Evolutionary conservation across 2,113 vertebrate species (phyloP), one percentile per base, ranked within the genome.

Genomic region (Alethe diademata): DNA sequence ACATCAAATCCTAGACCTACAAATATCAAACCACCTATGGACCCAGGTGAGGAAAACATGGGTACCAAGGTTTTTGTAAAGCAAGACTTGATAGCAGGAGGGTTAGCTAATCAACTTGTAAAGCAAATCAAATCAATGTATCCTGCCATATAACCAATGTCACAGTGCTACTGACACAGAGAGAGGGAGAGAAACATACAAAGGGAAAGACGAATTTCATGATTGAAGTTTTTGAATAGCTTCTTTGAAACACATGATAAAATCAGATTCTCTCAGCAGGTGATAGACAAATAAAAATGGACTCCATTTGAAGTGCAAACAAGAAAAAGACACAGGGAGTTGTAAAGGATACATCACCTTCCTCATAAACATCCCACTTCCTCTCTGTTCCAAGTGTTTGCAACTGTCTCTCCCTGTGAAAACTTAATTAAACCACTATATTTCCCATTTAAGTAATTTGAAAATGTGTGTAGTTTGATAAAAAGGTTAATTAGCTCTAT

Each of bases 361-460:
- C 60, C 79, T 86, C 53, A 48, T 90, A 94, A 96, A 92, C 73
- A 93, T 90, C 67, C 78, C 19, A 35, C 83, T 95, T 65, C 73
- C 81, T 96, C 81, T 90, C 60, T 72, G 67, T 92, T 96, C 67
- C 62, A 80, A 92, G 64, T 33, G 14, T 81, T 94, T 96, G 89
- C 88, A 81, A 83, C 96, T 88, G 92, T 97, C 64, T 95, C 75
- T 95, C 87, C 92, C 79, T 74, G 86, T n/a, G 54, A 96, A 96
- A 96, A 93, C 85, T 96, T 98, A 97, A 97, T 98, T 97, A 97
- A 97, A 96, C 36, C 18, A 54, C 73, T 95, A 96, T 56, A 94
- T 97, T 97, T 94, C 73, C 70, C 64, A 28, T 95, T 81, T 91
- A 92, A 90, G 71, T 88, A 62, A 96, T 93, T 82, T 96, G 83